Conservation (phyloP, 1,140 invertebrate genomes). For the Olivierus martensii region DNA sequence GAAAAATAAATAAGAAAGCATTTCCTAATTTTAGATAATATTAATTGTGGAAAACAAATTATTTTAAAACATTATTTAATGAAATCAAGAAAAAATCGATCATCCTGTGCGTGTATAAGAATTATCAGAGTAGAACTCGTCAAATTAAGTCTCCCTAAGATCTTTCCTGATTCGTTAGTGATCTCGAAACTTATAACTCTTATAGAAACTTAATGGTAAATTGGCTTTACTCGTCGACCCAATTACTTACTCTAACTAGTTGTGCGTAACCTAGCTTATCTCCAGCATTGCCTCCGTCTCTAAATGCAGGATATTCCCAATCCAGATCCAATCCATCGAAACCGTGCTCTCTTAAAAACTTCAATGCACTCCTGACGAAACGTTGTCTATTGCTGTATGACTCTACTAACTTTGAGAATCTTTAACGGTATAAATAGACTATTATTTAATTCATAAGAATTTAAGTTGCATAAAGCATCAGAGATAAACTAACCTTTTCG, state of each 20-base stretch:
- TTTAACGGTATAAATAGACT: not conserved
- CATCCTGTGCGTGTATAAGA: too few species aligned
- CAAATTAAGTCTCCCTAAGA: too few species aligned
- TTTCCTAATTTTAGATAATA: too few species aligned
- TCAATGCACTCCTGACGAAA: slow-evolving; percentile 64
- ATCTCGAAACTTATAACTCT: too few species aligned
- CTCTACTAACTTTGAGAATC: slow-evolving; percentile 72
- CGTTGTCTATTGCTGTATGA: slow-evolving; percentile 54
- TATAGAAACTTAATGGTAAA: too few species aligned
- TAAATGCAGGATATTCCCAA: slow-evolving; percentile 87
- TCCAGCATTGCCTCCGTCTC: slow-evolving; percentile 78
- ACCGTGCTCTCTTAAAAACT: slow-evolving; percentile 76
- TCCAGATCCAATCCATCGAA: slow-evolving; percentile 94
- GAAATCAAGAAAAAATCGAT: too few species aligned
- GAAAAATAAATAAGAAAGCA: too few species aligned
- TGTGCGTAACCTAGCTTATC: slow-evolving; percentile 81
- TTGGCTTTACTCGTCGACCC: too few species aligned
- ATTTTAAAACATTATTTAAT: too few species aligned
- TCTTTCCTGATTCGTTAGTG: too few species aligned
- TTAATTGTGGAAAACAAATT: too few species aligned
- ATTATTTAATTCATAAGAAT: not conserved
- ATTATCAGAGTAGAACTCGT: too few species aligned
- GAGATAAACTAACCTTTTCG: slow-evolving; percentile 38
- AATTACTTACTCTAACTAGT: slow-evolving; percentile 53
- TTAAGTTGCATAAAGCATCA: not conserved